Evolutionary conservation across 2,113 vertebrate species (phyloP), one percentile per base, ranked within the genome.

Genomic region (Pristiophorus japonicus): DNA sequence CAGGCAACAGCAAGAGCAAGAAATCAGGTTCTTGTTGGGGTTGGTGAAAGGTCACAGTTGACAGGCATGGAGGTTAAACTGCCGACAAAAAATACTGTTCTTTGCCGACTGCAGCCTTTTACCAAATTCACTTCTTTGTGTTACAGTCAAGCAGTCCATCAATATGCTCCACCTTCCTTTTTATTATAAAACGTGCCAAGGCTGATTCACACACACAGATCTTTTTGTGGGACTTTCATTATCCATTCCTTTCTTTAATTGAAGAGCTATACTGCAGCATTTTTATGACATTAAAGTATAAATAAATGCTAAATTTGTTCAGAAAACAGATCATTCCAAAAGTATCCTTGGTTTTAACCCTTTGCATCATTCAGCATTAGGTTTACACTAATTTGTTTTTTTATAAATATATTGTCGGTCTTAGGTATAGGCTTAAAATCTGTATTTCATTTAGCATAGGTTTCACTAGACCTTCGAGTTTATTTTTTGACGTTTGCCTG

Each of bases 21-120:
- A 98, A 99, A 99, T 98, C 98, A 98, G 98, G 98, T 98, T 99
- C 98, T 99, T 98, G 97, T 98, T 97, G 98, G 98, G 99, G 99
- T 99, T 99, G 99, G 98, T 98, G 98, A 99, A 99, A 99, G 99
- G 99, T 99, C 99, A 99, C 97, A 97, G 96, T 98, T 99, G 99
- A 99, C 99, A 99, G 98, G 98, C 98, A 98, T 75, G 96, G 98
- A 99, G 99, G 99, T 99, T 99, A 99, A 99, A 99, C 98, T 99
- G 98, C 98, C 97, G 98, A 99, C 98, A 98, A 99, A 99, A 99
- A 99, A 99, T 99, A 99, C 98, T 99, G 98, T 99, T 99, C 98
- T 99, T 99, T 99, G 98, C 98, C 98, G 98, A 98, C 97, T 97
- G 97, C 98, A 98, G 98, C 98, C 98, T 99, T 98, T 98, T 98